Evolutionary conservation across 1,140 invertebrate genomes (phyloP), one percentile per base, ranked within the genome.

Genomic region (Drosophila baimaii): DNA sequence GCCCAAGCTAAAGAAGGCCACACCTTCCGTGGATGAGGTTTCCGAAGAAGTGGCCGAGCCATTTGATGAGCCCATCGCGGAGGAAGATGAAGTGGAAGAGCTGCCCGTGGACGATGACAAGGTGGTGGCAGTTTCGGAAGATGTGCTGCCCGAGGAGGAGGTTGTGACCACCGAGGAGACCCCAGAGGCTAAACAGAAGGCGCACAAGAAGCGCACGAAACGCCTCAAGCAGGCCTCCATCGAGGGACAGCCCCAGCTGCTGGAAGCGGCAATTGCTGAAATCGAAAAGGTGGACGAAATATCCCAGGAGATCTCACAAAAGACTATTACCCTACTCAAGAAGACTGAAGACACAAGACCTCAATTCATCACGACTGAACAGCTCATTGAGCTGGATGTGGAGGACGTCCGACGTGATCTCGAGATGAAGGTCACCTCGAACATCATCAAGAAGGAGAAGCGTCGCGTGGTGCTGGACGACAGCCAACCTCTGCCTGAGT

Each of bases 401-500:
- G 90, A 92, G 55, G 82, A 90, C n/a, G 93, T 92, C 43, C 86
- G 92, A 56, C 92, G 93, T 65, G 92, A 93, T 61, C 91, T 93
- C 15, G 92, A 93, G 64, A 92, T 94, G 65, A 93, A 93, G 63
- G 77, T 93, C 27, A 88, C 92, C 17, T 94, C 93, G 1, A 93
- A 93, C 73, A 92, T 92, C 27, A 91, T 91, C 33, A 92, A 90
- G 39, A 91, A 92, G 64, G 85, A 92, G 65, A 90, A 89, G 29
- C 81, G 90, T 33, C 79, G 91, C 7, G 78, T 92, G 17, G 76
- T 93, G 5, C 77, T 92, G 10, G 92, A 93, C 46, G 92, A 93
- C 39, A 92, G 93, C 64, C 93, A 92, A 59, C 93, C 93, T n/a
- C 65, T 94, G 21, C 93, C 93, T n/a, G 93, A 94, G 78, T 77